A percentile compares a stretch with the other conserved stretches of the same genome.
Conservation (phyloP, 2,888 invertebrate species). For the Tetranychus truncatus region DNA sequence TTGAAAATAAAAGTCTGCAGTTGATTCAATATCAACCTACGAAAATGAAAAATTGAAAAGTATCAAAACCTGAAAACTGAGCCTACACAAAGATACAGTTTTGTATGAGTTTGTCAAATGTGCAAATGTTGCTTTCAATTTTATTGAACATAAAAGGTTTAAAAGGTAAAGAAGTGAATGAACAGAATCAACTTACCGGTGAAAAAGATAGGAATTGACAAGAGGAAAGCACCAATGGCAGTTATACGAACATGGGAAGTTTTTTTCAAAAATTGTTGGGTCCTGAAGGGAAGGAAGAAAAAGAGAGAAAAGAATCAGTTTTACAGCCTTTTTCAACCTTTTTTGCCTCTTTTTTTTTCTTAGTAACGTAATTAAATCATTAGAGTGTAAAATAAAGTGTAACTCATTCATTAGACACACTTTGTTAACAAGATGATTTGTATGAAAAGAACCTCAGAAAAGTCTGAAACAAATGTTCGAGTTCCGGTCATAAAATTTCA, state of each 20-base stretch:
- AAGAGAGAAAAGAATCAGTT: neutral
- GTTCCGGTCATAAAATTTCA: neutral
- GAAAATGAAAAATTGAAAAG: neutral
- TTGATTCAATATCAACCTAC: neutral
- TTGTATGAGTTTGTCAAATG: neutral
- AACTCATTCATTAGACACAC: neutral
- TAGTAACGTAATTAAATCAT: neutral
- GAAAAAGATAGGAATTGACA: slow-evolving; percentile 80
- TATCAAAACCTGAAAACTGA: neutral
- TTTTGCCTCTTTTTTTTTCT: neutral
- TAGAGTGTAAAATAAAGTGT: neutral
- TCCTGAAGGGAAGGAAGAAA: slow-evolving; percentile 41
- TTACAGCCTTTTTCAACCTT: too few relatives aligned
- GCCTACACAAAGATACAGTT: neutral
- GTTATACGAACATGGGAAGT: slow-evolving; percentile 73
- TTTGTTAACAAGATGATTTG: neutral
- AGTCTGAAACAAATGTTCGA: neutral
- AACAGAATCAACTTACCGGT: slow-evolving; percentile 46
- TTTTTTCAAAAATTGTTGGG: slow-evolving; percentile 75
- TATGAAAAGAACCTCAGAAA: too few relatives aligned
- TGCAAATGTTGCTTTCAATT: too few relatives aligned
- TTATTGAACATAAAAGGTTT: too few relatives aligned
- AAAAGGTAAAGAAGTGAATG: neutral
- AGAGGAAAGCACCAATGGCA: slow-evolving; percentile 79
- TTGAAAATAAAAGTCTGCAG: neutral